Base-by-base conservation (phyloP, 2,888 invertebrate species). In the Apeira syringaria region DNA sequence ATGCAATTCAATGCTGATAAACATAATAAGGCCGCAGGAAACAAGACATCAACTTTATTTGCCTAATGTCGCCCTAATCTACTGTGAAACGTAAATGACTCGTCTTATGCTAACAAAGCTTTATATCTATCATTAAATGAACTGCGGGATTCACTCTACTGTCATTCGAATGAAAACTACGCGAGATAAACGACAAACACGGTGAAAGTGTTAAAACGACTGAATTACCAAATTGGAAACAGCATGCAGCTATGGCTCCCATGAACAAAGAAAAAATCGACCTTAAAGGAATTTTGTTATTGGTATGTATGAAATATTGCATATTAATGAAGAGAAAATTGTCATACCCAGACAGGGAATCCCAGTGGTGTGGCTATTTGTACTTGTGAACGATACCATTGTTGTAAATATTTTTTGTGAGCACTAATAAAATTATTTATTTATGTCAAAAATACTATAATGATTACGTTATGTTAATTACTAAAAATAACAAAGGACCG, bases 31-130 rank as follows among this genome's bases (percentile, higher is more conserved):
- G 59, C 60, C 68, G 67, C 70, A 81, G 86, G 85, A 87, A 85
- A 84, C 74, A 70, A 64, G 68, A 61, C 78, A 76, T 84, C 82
- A 83, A 70, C 64, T 49, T 48, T 87, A 78, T 88, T 89, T 87
- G 65, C 56, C 56, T 71, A 70, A 56, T 64, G 79, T 80, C 80
- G 65, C 52, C 59, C 69, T 84, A 83, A 84, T 85, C 82, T 78
- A 57, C 48, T 71, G 67, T 58, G 67, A 67, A 70, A 72, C 67
- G 76, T 73, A 76, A 81, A 77, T 72, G 67, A 74, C 55, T 65
- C 61, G 61, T 56, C 64, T 67, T 77, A 61, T 70, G 70, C 68
- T 68, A 80, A 83, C 74, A 84, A 64, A 53, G 62, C 53, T 65
- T 67, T 68, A 70, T 69, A 59, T 57, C 59, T 61, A 56, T 64